A percentile compares a stretch with the other conserved stretches of the same genome.
These are phyloP conservation scores for Abrostola triplasia DNA, from an alignment of 2,888 invertebrate species.

Conservation along the genomic window DNA sequence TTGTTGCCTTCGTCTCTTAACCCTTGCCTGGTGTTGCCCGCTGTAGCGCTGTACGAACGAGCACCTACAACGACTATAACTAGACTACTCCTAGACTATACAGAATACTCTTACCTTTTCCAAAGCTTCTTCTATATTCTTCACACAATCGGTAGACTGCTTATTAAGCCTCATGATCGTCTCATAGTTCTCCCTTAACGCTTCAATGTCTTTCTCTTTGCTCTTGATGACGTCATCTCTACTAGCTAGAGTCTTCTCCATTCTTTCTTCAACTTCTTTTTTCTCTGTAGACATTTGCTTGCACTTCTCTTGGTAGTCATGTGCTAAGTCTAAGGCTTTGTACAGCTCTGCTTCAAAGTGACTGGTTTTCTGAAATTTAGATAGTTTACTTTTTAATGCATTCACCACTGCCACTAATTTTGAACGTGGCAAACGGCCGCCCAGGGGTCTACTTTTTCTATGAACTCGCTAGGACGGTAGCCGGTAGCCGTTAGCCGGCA, in stretches of 20 bases:
- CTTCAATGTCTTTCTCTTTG: slow-evolving; percentile 79
- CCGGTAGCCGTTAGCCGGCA: no score
- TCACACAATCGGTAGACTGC: slow-evolving; percentile 89
- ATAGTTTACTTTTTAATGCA: not conserved
- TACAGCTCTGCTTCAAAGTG: slow-evolving; percentile 92
- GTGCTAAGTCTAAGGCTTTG: slow-evolving; percentile 91
- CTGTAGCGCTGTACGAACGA: no score
- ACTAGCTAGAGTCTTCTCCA: slow-evolving; percentile 70
- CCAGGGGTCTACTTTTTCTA: no score
- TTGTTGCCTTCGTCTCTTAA: no score
- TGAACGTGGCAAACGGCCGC: no score
- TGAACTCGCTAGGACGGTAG: no score
- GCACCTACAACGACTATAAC: no score
- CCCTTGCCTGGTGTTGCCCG: no score
- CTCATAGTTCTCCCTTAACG: slow-evolving; percentile 84
- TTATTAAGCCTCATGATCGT: slow-evolving; percentile 86
- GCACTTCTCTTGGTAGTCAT: slow-evolving; percentile 90
- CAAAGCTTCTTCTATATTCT: slow-evolving; percentile 87
- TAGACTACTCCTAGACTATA: not conserved
- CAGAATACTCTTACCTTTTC: slow-evolving; percentile 78
- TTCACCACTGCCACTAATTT: no score
- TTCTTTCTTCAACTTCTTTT: slow-evolving; percentile 71
- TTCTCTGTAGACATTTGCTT: slow-evolving; percentile 86
- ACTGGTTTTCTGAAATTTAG: slow-evolving; percentile 81
- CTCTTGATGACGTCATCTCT: slow-evolving; percentile 66